Evolutionary conservation across 2,113 vertebrate genomes (phyloP), one percentile per base, ranked within the genome.

Genomic region (Candoia aspera): DNA sequence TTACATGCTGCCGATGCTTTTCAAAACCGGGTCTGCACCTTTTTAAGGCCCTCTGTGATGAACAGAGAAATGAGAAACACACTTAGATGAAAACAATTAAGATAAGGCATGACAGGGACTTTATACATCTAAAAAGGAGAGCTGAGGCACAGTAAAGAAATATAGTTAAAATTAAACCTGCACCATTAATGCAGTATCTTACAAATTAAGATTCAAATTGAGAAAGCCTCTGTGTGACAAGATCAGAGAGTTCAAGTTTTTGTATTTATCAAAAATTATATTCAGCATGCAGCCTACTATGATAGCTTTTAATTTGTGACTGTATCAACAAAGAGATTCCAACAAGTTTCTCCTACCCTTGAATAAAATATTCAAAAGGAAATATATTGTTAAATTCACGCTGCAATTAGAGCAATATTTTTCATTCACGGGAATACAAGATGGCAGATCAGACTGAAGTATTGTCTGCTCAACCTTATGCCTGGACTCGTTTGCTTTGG

Each of bases 381-480:
- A 86, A 21, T 4, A 0, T 60, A 29, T 90, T 59, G 29, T n/a
- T 10, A 42, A 1, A 2, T 2, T 29, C 53, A 87, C 59, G 79
- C 17, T 59, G 88, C 84, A 88, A 0, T 0, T 91, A n/a, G 90
- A 64, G 42, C 13, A 37, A 37, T 37, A 17, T 37, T 29, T n/a
- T 15, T 29, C 1, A 2, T 2, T 53, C 46, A 92, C 59, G 6
- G 73, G 88, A 37, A 58, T 91, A 4, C 9, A 13, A 0, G 1
- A 92, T 8, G 8, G 33, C 46, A 59, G n/a, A 89, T 73, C 29
- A 88, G 93, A 90, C 21, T 58, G 26, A 93, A 92, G 92, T 29
- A 21, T 9, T 53, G 3, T 42, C 53, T 90, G 53, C 33, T 87
- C 11, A 92, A 91, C 55, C 58, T 92, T 60, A 84, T n/a, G 55